Percentiles rank a stretch among this genome's conserved stretches.
These are phyloP conservation scores for Bombyx huttoni DNA, from an alignment of 2,888 invertebrate genomes.

Conservation along the genomic window DNA sequence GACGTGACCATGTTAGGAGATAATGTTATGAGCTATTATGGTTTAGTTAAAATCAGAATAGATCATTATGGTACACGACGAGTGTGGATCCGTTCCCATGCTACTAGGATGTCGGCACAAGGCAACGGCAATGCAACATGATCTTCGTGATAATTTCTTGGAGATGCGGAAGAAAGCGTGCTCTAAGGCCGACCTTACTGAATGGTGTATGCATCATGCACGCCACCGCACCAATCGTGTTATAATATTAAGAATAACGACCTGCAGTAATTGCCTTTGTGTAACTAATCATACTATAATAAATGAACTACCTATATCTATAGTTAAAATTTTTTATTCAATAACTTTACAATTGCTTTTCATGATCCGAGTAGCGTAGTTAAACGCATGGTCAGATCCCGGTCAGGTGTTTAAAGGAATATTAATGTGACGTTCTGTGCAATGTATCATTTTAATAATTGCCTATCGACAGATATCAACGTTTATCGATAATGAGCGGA, in stretches of 20 bases:
- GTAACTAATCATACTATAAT: constrained; percentile 4
- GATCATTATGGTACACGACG: background rate
- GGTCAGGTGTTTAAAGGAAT: no score
- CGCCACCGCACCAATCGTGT: constrained; percentile 17
- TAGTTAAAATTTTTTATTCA: background rate
- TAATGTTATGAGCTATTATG: background rate
- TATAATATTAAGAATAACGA: constrained; percentile 27
- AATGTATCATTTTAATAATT: no score
- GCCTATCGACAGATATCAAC: no score
- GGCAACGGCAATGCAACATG: constrained; percentile 51
- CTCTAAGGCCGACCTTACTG: constrained; percentile 37
- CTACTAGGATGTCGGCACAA: constrained; percentile 36
- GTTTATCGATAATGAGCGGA: no score
- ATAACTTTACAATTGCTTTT: no score
- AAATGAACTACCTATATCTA: background rate
- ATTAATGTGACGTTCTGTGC: no score
- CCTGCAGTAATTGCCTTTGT: constrained; percentile 19
- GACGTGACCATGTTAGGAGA: no score
- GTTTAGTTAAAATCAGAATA: background rate
- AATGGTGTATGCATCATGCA: constrained; percentile 34
- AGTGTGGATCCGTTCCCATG: constrained; percentile 34
- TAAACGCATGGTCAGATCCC: no score
- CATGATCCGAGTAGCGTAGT: no score
- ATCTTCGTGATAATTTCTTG: constrained; percentile 63
- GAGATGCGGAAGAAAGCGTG: constrained; percentile 50